A percentile compares a stretch with the other conserved stretches of the same genome.
Conservation (phyloP, 2,113 vertebrate species). For the Chamaetylas fuelleborni region DNA sequence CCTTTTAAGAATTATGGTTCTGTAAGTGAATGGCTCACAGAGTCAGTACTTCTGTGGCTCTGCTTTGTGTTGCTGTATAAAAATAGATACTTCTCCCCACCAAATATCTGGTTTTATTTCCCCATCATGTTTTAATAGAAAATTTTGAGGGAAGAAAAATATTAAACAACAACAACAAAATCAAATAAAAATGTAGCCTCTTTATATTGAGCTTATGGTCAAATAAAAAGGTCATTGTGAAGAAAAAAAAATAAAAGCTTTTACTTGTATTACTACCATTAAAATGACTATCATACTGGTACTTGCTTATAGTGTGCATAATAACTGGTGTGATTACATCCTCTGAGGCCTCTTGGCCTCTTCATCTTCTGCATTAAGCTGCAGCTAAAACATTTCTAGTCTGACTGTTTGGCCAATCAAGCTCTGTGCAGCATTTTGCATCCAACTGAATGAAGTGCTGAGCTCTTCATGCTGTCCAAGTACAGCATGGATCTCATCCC, state of each 20-base stretch:
- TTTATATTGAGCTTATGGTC: slow-evolving; percentile 9
- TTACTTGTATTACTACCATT: slow-evolving; percentile 35
- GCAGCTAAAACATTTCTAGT: background rate
- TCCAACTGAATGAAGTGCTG: background rate
- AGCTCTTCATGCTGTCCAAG: background rate
- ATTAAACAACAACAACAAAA: slow-evolving; percentile 3
- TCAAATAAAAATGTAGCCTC: slow-evolving; percentile 12
- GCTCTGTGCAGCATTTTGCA: background rate
- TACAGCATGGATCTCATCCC: rapidly evolving
- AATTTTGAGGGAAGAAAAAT: slow-evolving; percentile 30
- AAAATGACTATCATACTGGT: background rate
- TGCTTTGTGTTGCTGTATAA: slow-evolving; percentile 35
- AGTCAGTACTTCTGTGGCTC: slow-evolving; percentile 49
- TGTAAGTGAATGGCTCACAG: slow-evolving; percentile 37
- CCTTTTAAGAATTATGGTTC: slow-evolving; percentile 68
- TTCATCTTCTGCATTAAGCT: background rate
- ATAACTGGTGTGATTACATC: slow-evolving; percentile 25
- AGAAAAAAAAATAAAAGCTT: slow-evolving; percentile 47
- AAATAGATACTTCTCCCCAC: background rate
- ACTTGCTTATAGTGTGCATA: slow-evolving; percentile 5
- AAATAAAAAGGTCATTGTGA: slow-evolving; percentile 41
- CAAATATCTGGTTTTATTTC: slow-evolving; percentile 49
- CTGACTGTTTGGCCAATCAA: rapidly evolving
- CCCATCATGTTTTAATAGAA: slow-evolving; percentile 42
- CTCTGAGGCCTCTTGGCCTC: slow-evolving; percentile 13